These are phyloP conservation scores for Cephus runcator DNA, from an alignment of 2,888 invertebrate genomes.

Conservation along the genomic window DNA sequence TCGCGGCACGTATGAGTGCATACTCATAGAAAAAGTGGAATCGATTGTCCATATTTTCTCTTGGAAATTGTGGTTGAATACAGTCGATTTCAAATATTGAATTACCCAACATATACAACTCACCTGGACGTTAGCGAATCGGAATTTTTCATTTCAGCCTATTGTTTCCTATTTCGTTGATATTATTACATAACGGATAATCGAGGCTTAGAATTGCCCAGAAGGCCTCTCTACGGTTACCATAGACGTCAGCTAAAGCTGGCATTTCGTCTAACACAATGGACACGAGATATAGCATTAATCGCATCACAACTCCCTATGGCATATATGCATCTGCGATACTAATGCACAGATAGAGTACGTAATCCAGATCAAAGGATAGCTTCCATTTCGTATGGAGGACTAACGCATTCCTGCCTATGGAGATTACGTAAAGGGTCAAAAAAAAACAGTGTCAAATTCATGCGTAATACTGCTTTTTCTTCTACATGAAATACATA, in stretches of 20 bases:
- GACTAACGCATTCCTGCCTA: slow-evolving; percentile 21
- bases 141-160: too few species aligned
- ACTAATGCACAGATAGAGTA: slow-evolving; percentile 24
- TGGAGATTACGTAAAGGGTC: not conserved
- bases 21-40: not conserved
- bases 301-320: slow-evolving; percentile 48
- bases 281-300: slow-evolving; percentile 49
- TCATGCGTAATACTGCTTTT: not conserved
- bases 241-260: slow-evolving; percentile 39
- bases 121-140: not conserved
- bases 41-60: not conserved
- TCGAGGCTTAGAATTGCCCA: not conserved
- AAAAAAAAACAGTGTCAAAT: not conserved
- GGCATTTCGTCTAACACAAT: slow-evolving; percentile 46
- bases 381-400: slow-evolving; percentile 31
- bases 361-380: slow-evolving; percentile 40
- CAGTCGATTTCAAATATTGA: not conserved
- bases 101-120: not conserved
- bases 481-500: not conserved
- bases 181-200: not conserved
- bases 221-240: slow-evolving; percentile 20
- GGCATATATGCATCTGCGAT: slow-evolving; percentile 29
- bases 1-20: not conserved
- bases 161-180: too few species aligned
- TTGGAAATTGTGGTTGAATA: not conserved